Percentiles rank a stretch among this genome's conserved stretches.
phyloP scores from a whole-genome alignment of 2,888 invertebrate genomes.

The Ischnura elegans region DNA sequence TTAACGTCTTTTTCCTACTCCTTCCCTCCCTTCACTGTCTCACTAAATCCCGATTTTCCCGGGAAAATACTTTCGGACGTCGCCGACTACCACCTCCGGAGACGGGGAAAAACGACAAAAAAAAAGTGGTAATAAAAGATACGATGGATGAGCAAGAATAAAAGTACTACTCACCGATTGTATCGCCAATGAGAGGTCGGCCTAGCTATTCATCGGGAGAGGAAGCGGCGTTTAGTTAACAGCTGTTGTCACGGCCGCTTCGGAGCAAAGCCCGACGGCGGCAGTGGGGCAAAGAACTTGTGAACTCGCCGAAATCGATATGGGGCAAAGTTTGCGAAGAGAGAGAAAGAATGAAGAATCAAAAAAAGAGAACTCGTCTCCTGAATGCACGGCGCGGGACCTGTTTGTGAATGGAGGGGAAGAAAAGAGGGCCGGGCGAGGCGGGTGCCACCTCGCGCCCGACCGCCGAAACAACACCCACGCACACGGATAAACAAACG shows the following conservation, averaged over 20 bases:
- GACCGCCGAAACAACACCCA: neutral
- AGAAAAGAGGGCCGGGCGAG: neutral
- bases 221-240: neutral
- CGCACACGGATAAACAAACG: neutral
- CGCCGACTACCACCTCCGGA: neutral
- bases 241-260: neutral
- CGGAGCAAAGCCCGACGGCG: neutral
- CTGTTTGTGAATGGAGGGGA: conserved; percentile 12
- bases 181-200: neutral
- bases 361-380: neutral
- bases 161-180: neutral
- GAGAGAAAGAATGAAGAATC: neutral
- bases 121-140: neutral
- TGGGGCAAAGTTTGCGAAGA: neutral
- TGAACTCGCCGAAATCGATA: neutral
- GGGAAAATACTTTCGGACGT: neutral
- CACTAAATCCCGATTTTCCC: neutral
- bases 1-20: neutral
- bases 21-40: neutral
- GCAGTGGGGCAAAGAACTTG: neutral
- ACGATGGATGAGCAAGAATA: neutral
- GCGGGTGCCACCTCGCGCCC: neutral
- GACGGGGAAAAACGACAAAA: neutral
- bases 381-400: neutral
- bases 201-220: neutral